These are phyloP conservation scores for Himalopsyche japonica DNA, from an alignment of 2,888 invertebrate genomes.

Conservation along the genomic window DNA sequence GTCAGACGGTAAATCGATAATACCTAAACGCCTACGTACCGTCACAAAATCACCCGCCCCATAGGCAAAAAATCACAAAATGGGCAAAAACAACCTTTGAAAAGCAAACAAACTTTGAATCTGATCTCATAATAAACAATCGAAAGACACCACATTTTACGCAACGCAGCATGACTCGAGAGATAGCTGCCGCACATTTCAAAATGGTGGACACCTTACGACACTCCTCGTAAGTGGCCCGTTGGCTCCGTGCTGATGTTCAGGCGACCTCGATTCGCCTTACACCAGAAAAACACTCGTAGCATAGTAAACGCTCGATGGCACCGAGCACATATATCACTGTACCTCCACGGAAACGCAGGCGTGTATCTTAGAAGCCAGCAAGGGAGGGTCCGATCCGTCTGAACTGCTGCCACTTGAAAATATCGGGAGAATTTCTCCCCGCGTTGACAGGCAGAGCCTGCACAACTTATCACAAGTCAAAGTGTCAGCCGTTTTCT, in stretches of 20 bases:
- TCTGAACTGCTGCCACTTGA: constrained; percentile 61
- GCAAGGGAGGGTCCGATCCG: constrained; percentile 58
- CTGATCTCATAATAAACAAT: background rate
- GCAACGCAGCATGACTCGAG: constrained; percentile 23
- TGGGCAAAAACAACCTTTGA: background rate
- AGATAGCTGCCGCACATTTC: constrained; percentile 45
- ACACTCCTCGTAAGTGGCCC: constrained; percentile 60
- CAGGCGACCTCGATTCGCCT: constrained; percentile 42
- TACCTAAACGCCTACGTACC: constrained; percentile 28
- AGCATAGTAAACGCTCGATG: constrained; percentile 42
- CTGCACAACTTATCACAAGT: constrained; percentile 57
- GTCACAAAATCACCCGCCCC: constrained; percentile 22
- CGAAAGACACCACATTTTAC: background rate
- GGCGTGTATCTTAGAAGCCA: constrained; percentile 67
- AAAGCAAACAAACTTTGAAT: background rate
- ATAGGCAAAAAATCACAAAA: background rate
- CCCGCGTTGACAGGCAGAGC: constrained; percentile 65
- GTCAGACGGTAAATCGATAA: constrained; percentile 28
- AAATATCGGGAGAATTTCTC: constrained; percentile 65
- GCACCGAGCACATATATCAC: constrained; percentile 1
- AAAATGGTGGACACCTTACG: constrained; percentile 66
- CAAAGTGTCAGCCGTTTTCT: constrained; percentile 7
- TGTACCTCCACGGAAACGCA: constrained; percentile 69
- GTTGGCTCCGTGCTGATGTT: constrained; percentile 51
- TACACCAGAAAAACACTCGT: constrained; percentile 51